phyloP scores from a whole-genome alignment of 2,888 invertebrate genomes.

The Odontocerum albicorne region DNA sequence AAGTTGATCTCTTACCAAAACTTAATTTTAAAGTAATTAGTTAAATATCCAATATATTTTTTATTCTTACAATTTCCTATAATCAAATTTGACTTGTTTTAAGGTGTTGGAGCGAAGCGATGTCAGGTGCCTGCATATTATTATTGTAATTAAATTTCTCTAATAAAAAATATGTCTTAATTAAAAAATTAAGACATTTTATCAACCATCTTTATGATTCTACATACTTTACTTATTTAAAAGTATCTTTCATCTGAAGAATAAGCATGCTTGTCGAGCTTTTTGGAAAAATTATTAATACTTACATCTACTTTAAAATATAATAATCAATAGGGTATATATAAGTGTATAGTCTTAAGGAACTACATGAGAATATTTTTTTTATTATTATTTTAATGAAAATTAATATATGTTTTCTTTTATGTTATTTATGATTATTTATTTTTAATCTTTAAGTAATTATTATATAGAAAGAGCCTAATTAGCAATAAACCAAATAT shows the following conservation, averaged over 20 bases:
- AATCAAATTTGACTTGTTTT: no score
- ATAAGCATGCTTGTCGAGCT: constrained; percentile 37
- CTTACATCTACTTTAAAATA: constrained; percentile 18
- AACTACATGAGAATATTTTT: constrained; percentile 29
- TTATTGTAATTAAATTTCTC: constrained; percentile 6
- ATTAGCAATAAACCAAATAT: constrained; percentile 61
- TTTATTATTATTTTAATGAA: constrained; percentile 8
- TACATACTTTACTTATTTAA: constrained; percentile 23
- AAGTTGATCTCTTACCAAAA: not conserved
- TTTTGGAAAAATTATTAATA: no score
- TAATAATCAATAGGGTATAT: constrained; percentile 31
- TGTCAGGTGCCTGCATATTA: constrained; percentile 34
- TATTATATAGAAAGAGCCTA: constrained; percentile 39
- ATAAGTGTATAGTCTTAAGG: constrained; percentile 10
- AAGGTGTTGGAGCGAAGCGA: constrained; percentile 27
- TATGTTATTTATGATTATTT: constrained; percentile 25
- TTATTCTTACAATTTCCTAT: not conserved
- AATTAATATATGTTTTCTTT: constrained; percentile 16
- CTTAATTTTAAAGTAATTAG: constrained; percentile 1
- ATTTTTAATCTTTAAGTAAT: constrained; percentile 28
- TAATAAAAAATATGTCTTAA: constrained; percentile 28
- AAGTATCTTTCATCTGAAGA: constrained; percentile 30
- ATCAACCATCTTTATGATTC: no score
- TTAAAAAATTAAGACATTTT: no score
- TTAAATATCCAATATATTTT: not conserved